Conservation (phyloP, 64 coral and sea anemone species). For the Montipora foliosa region DNA sequence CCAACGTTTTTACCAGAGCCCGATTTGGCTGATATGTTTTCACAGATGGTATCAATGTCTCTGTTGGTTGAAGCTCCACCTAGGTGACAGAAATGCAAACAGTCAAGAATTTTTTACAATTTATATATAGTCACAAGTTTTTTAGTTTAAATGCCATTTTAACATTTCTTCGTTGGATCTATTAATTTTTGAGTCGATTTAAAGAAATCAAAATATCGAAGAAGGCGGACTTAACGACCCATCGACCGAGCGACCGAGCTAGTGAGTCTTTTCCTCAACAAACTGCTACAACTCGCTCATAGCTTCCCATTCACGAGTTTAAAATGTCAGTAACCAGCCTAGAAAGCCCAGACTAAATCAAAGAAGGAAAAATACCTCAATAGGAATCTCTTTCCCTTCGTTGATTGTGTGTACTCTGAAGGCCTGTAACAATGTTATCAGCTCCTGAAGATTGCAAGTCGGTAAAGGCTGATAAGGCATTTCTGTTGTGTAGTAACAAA, state of each 20-base stretch:
- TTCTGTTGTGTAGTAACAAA: not conserved
- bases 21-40: not conserved
- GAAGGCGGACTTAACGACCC: too few relatives aligned
- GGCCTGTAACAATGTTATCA: not conserved
- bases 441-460: not conserved
- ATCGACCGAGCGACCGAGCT: not conserved
- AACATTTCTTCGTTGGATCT: too few relatives aligned
- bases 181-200: too few relatives aligned
- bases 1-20: not conserved
- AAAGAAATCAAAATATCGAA: too few relatives aligned
- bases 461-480: not conserved
- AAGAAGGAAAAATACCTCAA: not conserved
- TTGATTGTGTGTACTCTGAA: not conserved
- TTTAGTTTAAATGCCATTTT: too few relatives aligned
- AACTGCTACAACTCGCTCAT: not conserved
- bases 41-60: not conserved
- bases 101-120: too few relatives aligned
- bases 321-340: too few relatives aligned
- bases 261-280: not conserved
- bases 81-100: not conserved
- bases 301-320: not conserved
- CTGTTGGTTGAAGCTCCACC: constrained; percentile 5
- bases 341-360: too few relatives aligned
- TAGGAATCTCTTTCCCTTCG: not conserved
- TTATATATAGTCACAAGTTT: too few relatives aligned